Percentiles rank a stretch among this genome's conserved stretches.
These are phyloP conservation scores for Chelonus formosanus DNA, from an alignment of 2,888 invertebrate species.

Conservation along the genomic window DNA sequence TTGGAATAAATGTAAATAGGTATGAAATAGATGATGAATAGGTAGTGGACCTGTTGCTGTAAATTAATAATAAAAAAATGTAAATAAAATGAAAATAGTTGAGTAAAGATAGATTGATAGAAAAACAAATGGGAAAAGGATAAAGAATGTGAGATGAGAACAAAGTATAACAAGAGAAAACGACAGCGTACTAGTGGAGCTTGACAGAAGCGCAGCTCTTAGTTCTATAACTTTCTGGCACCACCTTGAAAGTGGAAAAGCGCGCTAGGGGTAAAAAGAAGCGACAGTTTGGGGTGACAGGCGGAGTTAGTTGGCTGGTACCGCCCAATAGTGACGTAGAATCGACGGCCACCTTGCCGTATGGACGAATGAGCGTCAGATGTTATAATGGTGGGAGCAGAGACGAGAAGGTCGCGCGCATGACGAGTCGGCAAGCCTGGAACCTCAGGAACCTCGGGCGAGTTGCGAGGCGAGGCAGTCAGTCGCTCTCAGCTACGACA, in stretches of 20 bases:
- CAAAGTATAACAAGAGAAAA: conserved; percentile 1
- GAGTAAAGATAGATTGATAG: conserved; percentile 24
- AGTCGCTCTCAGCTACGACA: conserved; percentile 69
- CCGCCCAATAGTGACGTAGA: conserved; percentile 61
- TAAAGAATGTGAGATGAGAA: background rate
- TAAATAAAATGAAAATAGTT: background rate
- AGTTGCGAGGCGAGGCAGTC: conserved; percentile 64
- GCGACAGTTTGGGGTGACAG: conserved; percentile 51
- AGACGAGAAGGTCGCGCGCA: conserved; percentile 55
- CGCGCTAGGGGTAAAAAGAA: conserved; percentile 65
- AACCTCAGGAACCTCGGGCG: conserved; percentile 59
- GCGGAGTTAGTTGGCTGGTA: conserved; percentile 54
- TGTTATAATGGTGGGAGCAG: conserved; percentile 61
- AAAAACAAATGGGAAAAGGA: background rate
- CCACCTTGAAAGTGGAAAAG: conserved; percentile 44
- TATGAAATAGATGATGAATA: too few relatives aligned
- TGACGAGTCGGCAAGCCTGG: conserved; percentile 54
- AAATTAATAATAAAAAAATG: too few relatives aligned
- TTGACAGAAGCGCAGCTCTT: background rate
- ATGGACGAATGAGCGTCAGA: conserved; percentile 56
- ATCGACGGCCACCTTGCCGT: conserved; percentile 63
- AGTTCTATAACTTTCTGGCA: background rate
- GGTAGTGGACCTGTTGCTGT: too few relatives aligned
- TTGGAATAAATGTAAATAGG: too few relatives aligned
- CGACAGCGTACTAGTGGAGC: background rate